A percentile compares a stretch with the other conserved stretches of the same genome.
These are phyloP conservation scores for Synanthedon formicaeformis DNA, from an alignment of 2,888 invertebrate genomes.

Conservation along the genomic window DNA sequence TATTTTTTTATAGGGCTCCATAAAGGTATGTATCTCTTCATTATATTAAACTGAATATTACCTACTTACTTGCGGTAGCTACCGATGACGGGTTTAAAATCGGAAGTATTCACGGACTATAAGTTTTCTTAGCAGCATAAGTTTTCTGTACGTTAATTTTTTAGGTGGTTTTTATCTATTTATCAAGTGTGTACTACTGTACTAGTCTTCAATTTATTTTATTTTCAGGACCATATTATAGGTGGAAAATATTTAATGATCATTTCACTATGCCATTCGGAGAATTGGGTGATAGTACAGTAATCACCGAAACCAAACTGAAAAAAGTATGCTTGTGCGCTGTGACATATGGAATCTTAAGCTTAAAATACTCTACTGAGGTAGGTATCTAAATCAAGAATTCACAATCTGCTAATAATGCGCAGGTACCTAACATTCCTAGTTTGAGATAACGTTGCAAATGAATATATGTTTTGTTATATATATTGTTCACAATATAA, in stretches of 20 bases:
- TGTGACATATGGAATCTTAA: constrained; percentile 62
- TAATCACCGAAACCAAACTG: constrained; percentile 71
- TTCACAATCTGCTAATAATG: no score
- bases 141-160: no score
- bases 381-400: constrained; percentile 39
- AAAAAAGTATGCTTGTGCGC: constrained; percentile 71
- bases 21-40: constrained; percentile 72
- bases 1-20: constrained; percentile 88
- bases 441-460: no score
- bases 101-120: neutral
- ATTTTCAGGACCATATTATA: constrained; percentile 85
- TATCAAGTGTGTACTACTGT: no score
- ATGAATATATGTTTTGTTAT: no score
- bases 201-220: no score
- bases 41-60: neutral
- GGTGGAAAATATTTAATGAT: constrained; percentile 81
- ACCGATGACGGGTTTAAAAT: neutral
- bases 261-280: constrained; percentile 72
- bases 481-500: no score
- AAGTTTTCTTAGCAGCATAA: no score
- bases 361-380: constrained; percentile 69
- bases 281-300: constrained; percentile 65
- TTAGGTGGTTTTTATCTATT: no score
- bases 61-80: neutral
- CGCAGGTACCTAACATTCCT: no score